These are phyloP conservation scores for Drosophila nebulosa DNA, from an alignment of 1,140 invertebrate species.

Conservation along the genomic window DNA sequence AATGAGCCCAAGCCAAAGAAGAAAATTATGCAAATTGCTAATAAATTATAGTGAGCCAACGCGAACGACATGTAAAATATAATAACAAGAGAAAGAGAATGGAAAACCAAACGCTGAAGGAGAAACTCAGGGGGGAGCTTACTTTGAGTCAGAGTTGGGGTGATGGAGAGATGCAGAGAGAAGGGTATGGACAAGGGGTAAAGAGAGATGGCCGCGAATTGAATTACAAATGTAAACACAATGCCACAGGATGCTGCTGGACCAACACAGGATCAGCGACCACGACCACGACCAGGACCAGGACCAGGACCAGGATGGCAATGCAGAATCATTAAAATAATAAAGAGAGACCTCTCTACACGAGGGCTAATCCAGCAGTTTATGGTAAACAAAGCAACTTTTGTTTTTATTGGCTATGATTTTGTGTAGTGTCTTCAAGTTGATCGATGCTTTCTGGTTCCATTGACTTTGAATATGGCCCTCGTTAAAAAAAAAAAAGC, in stretches of 20 bases:
- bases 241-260: conserved; percentile 31
- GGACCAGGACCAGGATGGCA: conserved; percentile 17
- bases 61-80: conserved; percentile 77
- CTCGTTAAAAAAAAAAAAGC: conserved; percentile 33
- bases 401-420: not conserved
- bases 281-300: not conserved
- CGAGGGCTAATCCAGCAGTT: not conserved
- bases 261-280: conserved; percentile 14
- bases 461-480: not conserved
- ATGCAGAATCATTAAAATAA: conserved; percentile 76
- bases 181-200: too few species aligned
- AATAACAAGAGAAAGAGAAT: conserved; percentile 46
- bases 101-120: conserved; percentile 17
- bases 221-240: conserved; percentile 77
- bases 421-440: not conserved
- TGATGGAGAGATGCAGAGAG: not conserved
- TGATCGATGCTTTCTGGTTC: not conserved
- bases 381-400: too few species aligned
- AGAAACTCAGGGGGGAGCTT: not conserved
- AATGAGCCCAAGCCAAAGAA: conserved; percentile 46
- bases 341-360: conserved; percentile 12
- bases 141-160: conserved; percentile 9
- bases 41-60: conserved; percentile 75
- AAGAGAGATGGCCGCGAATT: conserved; percentile 47
- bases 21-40: conserved; percentile 80